Percentiles rank a stretch among this genome's conserved stretches.
Conservation (phyloP, 2,888 invertebrate genomes). For the Parascotia fuliginaria region DNA sequence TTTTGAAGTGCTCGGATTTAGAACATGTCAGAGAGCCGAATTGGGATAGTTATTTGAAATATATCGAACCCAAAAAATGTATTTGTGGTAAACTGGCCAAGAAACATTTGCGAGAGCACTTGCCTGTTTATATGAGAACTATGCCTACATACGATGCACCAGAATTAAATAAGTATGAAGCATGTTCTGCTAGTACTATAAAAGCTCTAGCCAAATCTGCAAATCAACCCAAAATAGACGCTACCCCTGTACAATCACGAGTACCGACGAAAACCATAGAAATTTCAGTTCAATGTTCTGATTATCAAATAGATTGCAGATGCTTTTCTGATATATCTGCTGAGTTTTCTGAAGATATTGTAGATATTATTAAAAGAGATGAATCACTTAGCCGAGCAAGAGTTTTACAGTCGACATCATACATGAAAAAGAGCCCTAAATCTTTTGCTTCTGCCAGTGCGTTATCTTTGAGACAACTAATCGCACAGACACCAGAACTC, state of each 20-base stretch:
- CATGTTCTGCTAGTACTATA: slow-evolving; percentile 56
- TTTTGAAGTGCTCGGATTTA: slow-evolving; percentile 43
- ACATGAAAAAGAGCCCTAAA: slow-evolving; percentile 35
- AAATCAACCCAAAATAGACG: slow-evolving; percentile 13
- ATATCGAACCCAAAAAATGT: slow-evolving; percentile 57
- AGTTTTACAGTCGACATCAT: slow-evolving; percentile 43
- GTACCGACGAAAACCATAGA: slow-evolving; percentile 55
- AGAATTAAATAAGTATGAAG: slow-evolving; percentile 65
- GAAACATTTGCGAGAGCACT: slow-evolving; percentile 65
- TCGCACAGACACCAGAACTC: slow-evolving; percentile 57
- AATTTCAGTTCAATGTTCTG: slow-evolving; percentile 60
- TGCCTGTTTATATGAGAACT: slow-evolving; percentile 72
- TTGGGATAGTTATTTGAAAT: slow-evolving; percentile 65
- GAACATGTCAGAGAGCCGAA: slow-evolving; percentile 68
- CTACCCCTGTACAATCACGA: neutral
- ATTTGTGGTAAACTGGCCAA: slow-evolving; percentile 63
- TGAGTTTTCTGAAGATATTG: neutral
- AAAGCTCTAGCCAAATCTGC: slow-evolving; percentile 59
- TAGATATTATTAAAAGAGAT: neutral
- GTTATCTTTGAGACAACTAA: slow-evolving; percentile 53
- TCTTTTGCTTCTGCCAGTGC: slow-evolving; percentile 61
- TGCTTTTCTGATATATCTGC: slow-evolving; percentile 66
- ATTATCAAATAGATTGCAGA: slow-evolving; percentile 65
- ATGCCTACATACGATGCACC: slow-evolving; percentile 59
- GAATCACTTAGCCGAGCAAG: slow-evolving; percentile 25